Conservation (phyloP, 53 echinoderm and acorn worm genomes). For the Hippasteria phrygiana region DNA sequence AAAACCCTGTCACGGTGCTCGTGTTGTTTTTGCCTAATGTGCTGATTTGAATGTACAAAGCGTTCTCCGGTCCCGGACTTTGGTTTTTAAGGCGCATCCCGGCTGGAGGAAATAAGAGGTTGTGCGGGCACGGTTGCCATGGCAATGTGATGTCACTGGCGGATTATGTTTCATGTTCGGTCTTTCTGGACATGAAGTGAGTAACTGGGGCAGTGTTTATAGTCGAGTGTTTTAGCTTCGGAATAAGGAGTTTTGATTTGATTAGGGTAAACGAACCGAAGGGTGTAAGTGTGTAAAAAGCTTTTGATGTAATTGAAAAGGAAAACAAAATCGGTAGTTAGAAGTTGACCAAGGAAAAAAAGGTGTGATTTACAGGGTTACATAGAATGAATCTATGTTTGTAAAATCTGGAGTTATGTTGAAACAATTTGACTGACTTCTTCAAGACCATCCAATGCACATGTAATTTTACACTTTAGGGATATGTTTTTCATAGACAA, state of each 20-base stretch:
- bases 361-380: too few species aligned
- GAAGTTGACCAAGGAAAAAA: too few species aligned
- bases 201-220: neutral
- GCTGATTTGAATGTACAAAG: slow-evolving; percentile 17
- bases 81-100: neutral
- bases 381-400: too few species aligned
- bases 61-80: neutral
- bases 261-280: neutral
- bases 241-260: neutral
- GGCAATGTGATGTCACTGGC: slow-evolving; percentile 32
- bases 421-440: too few species aligned
- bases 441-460: too few species aligned
- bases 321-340: neutral
- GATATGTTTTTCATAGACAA: too few species aligned
- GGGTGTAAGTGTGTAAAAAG: slow-evolving; percentile 11
- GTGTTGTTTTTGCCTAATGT: slow-evolving; percentile 37
- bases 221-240: slow-evolving; percentile 2
- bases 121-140: slow-evolving; percentile 4
- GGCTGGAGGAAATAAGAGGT: neutral
- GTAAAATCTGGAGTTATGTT: too few species aligned
- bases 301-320: neutral
- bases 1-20: neutral
- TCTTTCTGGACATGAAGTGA: neutral
- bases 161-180: slow-evolving; percentile 42
- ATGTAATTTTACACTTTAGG: too few species aligned